Base-by-base conservation (phyloP, 2,797 vertebrate genomes). In the Jordanella pulchra region DNA sequence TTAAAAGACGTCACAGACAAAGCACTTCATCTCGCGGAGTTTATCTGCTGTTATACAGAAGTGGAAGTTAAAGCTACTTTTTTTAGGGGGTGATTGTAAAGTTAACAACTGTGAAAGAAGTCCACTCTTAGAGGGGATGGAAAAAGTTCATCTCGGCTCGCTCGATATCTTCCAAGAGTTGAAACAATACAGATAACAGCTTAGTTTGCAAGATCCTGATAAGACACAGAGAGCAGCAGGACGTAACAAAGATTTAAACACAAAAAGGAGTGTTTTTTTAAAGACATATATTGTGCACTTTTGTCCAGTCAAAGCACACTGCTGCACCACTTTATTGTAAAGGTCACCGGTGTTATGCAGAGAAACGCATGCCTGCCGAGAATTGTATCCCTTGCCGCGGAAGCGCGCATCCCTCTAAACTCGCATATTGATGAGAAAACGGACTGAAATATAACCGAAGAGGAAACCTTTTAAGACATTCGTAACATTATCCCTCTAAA, bases 1-100 rank as follows among this genome's bases (percentile, higher is more conserved):
- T 68, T 75, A 48, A 64, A 60, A 53, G 65, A 69, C 32, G 70
- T 50, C 32, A 44, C 45, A 61, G 77, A 68, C 7, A 39, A 60
- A 81, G 44, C 21, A 18, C 48, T 65, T 60, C 5, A 54, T 70
- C 63, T 58, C 55, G 68, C 15, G 2, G 23, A 67, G 25, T 73
- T 73, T 32, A 67, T 81, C 72, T 63, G 67, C 44, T 2, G 48
- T 44, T 58, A 67, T 60, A 50, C 56, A 23, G 32, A n/a, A 18
- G 30, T 32, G 47, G 32, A 67, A 66, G 63, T 18, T 17, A 14
- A 44, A 28, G 60, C 27, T 2, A 15, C n/a, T 30, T 60, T 51
- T n/a, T 53, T 63, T 17, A 25, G 60, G 60, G 15, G 12, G 35
- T 7, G 60, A 63, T 25, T 44, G 32, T 63, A 14, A 63, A 51